phyloP scores from a whole-genome alignment of 2,888 invertebrate genomes.

The Neuroscelio doddi region DNA sequence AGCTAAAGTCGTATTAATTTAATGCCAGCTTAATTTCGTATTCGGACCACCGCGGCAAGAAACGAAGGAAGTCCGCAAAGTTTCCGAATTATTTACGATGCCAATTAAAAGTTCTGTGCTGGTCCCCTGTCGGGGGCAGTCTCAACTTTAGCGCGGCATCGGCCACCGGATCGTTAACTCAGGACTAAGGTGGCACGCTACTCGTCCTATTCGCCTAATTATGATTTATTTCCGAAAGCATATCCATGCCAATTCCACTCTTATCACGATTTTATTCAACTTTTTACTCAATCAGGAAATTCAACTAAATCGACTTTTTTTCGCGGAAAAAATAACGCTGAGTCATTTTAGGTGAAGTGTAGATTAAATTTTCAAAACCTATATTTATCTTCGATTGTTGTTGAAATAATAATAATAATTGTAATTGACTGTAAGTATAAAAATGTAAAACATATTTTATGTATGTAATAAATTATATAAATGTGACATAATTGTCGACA shows the following conservation, averaged over 20 bases:
- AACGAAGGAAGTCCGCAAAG: conserved; percentile 58
- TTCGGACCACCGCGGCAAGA: conserved; percentile 60
- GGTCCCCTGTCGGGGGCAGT: conserved; percentile 20
- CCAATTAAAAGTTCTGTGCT: conserved; percentile 68
- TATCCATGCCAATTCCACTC: conserved; percentile 4
- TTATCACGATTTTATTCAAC: conserved; percentile 16
- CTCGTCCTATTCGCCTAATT: conserved; percentile 42
- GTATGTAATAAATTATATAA: no score
- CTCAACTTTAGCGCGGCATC: conserved; percentile 31
- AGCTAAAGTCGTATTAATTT: conserved; percentile 68
- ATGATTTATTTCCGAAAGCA: conserved; percentile 49
- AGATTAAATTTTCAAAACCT: no score
- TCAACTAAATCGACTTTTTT: neutral
- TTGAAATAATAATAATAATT: no score
- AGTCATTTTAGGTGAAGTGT: no score
- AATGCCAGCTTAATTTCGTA: conserved; percentile 69
- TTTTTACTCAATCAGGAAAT: neutral
- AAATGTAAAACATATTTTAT: no score
- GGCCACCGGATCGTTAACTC: conserved; percentile 56
- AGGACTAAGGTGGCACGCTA: conserved; percentile 48
- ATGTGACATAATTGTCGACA: no score
- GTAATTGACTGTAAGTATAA: no score
- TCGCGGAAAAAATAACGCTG: no score
- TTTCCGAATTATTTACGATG: conserved; percentile 70
- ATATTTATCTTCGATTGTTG: no score